Evolutionary conservation across 1,140 invertebrate species (phyloP).

Genomic region (Macrostomum lignano): DNA sequence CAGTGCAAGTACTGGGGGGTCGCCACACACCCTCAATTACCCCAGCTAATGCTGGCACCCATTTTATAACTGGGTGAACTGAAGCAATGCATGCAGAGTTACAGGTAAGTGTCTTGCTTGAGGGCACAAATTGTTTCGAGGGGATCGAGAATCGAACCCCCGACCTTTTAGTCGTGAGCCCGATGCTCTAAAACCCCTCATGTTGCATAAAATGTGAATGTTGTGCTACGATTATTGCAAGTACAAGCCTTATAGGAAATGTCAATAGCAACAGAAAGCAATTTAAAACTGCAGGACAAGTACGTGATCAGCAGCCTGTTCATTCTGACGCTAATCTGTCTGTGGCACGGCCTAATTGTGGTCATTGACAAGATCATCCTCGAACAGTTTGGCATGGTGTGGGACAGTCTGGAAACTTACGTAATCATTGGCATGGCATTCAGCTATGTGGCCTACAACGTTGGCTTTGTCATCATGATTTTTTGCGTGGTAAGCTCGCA

Average conservation of each 20-base stretch:
- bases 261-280: not conserved
- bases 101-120: too few relatives aligned
- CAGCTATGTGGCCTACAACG: not conserved
- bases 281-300: conserved; percentile 14
- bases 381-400: not conserved
- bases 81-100: too few relatives aligned
- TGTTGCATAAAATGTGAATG: too few relatives aligned
- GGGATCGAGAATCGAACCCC: too few relatives aligned
- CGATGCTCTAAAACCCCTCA: too few relatives aligned
- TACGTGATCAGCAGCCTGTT: conserved; percentile 21
- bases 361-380: not conserved
- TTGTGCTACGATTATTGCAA: not conserved
- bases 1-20: too few relatives aligned
- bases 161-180: too few relatives aligned
- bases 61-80: too few relatives aligned
- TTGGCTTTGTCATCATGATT: conserved; percentile 1
- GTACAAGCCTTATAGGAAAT: not conserved
- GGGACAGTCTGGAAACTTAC: conserved; percentile 1
- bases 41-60: too few relatives aligned
- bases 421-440: not conserved
- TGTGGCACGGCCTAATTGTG: conserved; percentile 17
- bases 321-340: conserved; percentile 19
- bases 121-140: too few relatives aligned
- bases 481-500: not conserved
- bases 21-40: too few relatives aligned